Base-by-base conservation (phyloP, 2,797 vertebrate genomes). In the Gouania willdenowi region DNA sequence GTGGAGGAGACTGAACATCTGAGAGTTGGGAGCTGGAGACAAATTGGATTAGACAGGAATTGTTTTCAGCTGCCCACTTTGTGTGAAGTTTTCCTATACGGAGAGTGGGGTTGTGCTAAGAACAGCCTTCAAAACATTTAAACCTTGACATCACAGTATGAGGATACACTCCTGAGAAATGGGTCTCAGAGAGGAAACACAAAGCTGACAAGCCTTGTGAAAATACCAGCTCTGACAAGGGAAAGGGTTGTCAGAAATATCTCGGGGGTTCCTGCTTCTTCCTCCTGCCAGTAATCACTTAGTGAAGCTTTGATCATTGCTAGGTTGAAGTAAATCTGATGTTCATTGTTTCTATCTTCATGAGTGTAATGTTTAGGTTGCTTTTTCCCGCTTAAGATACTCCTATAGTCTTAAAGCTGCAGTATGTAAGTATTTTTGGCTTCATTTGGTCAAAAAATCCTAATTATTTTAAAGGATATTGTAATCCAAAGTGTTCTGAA, bases 21-120 rank as follows among this genome's bases (percentile, higher is more conserved):
- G 37, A 44, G 30, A 29, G 42, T 19, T 39, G 3, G 8, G 31
- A 23, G 26, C 5, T 16, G 19, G 51, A 52, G 26, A 26, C 16
- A 45, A 38, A 75, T 69, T 0, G 7, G 47, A 32, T 46, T 6
- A 26, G 61, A 75, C 66, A 59, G 58, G 37, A 33, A 17, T 26
- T 1, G 41, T 35, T 44, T 40, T 66, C 41, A 8, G 28, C 40
- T 6, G 42, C 44, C 67, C 39, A 52, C 37, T 26, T 26, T 25
- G 47, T 42, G 29, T 37, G 41, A 11, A 5, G 13, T 28, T 75
- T 70, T 60, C 50, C n/a, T n/a, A n/a, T n/a, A n/a, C n/a, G n/a
- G n/a, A 66, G n/a, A 38, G 40, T 22, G 31, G 12, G 13, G 22
- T 10, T 43, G 40, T 23, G 31, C 58, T 23, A 41, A 6, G 11